These are phyloP conservation scores for Heterocephalus glaber DNA, from an alignment of 2,113 vertebrate genomes.

Conservation along the genomic window DNA sequence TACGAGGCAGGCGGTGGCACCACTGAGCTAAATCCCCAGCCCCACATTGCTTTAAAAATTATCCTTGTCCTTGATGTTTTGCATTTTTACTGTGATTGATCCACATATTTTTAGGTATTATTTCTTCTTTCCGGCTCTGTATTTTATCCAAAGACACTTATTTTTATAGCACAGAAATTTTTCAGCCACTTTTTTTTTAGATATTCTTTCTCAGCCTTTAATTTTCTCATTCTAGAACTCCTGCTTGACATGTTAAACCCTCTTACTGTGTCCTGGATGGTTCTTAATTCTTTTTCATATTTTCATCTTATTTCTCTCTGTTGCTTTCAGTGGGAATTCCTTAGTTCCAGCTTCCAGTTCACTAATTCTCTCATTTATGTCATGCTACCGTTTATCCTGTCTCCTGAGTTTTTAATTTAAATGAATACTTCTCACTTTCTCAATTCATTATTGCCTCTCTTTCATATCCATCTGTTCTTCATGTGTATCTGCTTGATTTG, in stretches of 20 bases:
- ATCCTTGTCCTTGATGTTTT: background rate
- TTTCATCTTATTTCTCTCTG: background rate
- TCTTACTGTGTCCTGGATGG: background rate
- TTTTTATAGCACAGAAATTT: background rate
- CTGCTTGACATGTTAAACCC: background rate
- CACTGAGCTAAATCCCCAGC: no score
- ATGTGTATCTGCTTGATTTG: background rate
- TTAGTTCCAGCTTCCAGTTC: background rate
- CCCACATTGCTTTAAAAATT: background rate
- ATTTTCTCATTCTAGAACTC: background rate
- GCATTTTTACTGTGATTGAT: background rate
- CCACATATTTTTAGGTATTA: background rate
- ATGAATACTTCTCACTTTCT: background rate
- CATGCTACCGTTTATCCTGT: background rate
- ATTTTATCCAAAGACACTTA: background rate
- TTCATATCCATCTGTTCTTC: background rate
- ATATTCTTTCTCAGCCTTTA: background rate
- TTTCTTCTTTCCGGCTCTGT: background rate
- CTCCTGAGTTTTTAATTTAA: conserved; percentile 11
- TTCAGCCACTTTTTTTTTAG: background rate
- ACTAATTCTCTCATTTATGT: background rate
- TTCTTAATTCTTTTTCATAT: background rate
- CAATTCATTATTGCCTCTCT: background rate
- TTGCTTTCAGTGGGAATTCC: conserved; percentile 31
- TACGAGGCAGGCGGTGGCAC: no score